Evolutionary conservation across 2,113 vertebrate genomes (phyloP).

Genomic region (Macaca mulatta): DNA sequence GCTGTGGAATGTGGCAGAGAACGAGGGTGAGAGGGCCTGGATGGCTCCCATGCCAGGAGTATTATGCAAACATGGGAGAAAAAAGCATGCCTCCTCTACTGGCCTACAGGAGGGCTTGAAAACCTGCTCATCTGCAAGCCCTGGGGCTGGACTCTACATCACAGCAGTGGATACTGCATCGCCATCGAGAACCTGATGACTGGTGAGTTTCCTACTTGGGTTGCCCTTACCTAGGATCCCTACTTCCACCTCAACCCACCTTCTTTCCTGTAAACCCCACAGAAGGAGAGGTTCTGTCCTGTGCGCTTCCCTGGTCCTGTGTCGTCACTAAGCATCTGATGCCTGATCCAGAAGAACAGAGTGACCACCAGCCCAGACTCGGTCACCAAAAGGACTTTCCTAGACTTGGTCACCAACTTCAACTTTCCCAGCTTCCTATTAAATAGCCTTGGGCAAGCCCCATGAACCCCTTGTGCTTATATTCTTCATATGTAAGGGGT

Average conservation of each 20-base stretch:
- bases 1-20: background rate
- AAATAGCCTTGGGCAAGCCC: background rate
- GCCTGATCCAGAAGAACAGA: background rate
- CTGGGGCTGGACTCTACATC: background rate
- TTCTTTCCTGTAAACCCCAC: background rate
- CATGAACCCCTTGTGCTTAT: rapidly evolving
- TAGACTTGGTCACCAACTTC: background rate
- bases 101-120: background rate
- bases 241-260: background rate
- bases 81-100: too few species aligned
- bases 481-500: background rate
- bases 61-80: background rate
- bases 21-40: background rate
- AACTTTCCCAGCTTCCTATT: background rate
- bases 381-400: background rate
- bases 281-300: background rate
- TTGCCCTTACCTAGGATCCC: background rate
- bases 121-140: rapidly evolving
- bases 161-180: rapidly evolving
- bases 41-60: rapidly evolving
- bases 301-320: background rate
- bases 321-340: background rate
- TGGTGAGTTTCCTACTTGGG: background rate
- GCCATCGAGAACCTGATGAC: rapidly evolving
- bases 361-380: background rate